A percentile compares a stretch with the other conserved stretches of the same genome.
These are phyloP conservation scores for Menura novaehollandiae DNA, from an alignment of 2,113 vertebrate genomes.

Conservation along the genomic window DNA sequence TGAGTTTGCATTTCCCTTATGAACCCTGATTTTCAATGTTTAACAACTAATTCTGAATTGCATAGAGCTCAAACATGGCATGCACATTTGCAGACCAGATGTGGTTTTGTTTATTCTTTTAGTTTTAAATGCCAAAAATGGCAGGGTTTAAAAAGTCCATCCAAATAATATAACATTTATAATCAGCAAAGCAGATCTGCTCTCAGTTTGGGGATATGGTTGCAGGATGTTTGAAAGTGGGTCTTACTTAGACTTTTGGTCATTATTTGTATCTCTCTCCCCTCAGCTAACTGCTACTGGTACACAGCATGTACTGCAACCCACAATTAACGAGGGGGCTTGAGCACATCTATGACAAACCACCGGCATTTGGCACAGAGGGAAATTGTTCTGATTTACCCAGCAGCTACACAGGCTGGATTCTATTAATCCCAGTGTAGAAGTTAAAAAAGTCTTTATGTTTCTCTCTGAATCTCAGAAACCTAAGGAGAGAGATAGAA, in stretches of 20 bases:
- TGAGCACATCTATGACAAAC: not conserved
- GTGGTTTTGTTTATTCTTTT: constrained; percentile 72
- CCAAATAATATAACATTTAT: not conserved
- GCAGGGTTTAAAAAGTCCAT: not conserved
- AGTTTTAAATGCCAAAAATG: constrained; percentile 47
- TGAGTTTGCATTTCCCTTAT: constrained; percentile 72
- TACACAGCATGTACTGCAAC: not conserved
- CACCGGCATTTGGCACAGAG: not conserved
- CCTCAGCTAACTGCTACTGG: not conserved
- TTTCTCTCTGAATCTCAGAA: constrained; percentile 26
- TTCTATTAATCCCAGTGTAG: constrained; percentile 44
- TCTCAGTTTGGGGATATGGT: not conserved
- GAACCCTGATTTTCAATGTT: constrained; percentile 74
- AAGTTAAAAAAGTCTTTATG: constrained; percentile 40
- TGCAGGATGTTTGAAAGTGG: not conserved
- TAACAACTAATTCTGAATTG: constrained; percentile 69
- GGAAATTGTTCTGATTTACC: constrained; percentile 53
- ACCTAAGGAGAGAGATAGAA: constrained; percentile 13
- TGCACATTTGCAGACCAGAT: constrained; percentile 59
- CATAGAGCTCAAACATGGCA: constrained; percentile 55
- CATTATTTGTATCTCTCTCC: not conserved
- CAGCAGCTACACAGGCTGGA: not conserved
- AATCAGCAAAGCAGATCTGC: constrained; percentile 1
- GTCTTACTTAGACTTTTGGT: not conserved
- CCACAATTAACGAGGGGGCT: not conserved